phyloP scores from a whole-genome alignment of 2,113 vertebrate genomes.

The Nannobrachium achirus region DNA sequence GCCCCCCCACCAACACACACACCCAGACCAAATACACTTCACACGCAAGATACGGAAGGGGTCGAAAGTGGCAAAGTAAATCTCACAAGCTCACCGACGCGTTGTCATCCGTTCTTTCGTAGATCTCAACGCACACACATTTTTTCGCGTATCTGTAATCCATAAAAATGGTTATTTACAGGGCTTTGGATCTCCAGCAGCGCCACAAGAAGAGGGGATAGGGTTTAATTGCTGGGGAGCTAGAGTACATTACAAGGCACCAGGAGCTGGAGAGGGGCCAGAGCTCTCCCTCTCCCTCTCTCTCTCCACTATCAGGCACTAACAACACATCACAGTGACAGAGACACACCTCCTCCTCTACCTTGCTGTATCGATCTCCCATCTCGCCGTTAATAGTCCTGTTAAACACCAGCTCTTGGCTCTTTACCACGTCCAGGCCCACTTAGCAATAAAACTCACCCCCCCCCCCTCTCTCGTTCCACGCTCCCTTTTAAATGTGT shows the following conservation, averaged over 20 bases:
- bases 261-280: slow-evolving; percentile 71
- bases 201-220: slow-evolving; percentile 29
- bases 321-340: slow-evolving; percentile 85
- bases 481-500: slow-evolving; percentile 48
- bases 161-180: slow-evolving; percentile 67
- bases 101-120: slow-evolving; percentile 55
- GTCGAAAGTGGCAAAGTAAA: slow-evolving; percentile 43
- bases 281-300: too few species aligned
- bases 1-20: too few species aligned
- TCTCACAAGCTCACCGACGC: slow-evolving; percentile 39
- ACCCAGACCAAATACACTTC: too few species aligned
- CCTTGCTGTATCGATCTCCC: slow-evolving; percentile 85
- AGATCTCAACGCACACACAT: slow-evolving; percentile 26
- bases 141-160: slow-evolving; percentile 62
- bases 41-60: slow-evolving; percentile 3
- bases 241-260: slow-evolving; percentile 66
- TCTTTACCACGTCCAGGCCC: slow-evolving; percentile 86
- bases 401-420: slow-evolving; percentile 87
- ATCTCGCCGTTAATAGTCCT: slow-evolving; percentile 85
- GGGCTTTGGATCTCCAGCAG: slow-evolving; percentile 43
- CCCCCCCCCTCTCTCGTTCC: slow-evolving; percentile 28
- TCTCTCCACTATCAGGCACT: slow-evolving; percentile 73
- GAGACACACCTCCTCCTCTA: slow-evolving; percentile 79
- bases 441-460: slow-evolving; percentile 86
- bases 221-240: slow-evolving; percentile 71